Base-by-base conservation (phyloP, 2,797 vertebrate species). In the Poeciliopsis gracilis region DNA sequence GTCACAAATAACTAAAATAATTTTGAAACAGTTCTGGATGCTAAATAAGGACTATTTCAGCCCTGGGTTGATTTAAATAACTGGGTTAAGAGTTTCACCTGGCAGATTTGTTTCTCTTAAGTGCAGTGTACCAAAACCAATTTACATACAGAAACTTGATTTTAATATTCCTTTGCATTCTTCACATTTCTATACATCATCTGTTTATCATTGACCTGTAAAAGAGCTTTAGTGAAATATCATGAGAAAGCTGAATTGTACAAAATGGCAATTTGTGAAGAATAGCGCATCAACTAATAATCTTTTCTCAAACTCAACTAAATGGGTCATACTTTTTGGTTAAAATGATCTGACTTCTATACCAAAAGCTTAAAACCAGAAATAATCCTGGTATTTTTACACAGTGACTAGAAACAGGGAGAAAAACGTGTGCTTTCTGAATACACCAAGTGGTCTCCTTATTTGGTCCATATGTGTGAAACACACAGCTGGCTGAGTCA, bases 401-500 rank as follows among this genome's bases (percentile, higher is more conserved):
- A 38, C 20, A 25, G 63, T 43, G 33, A 46, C 38, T 45, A 30
- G 20, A 73, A 84, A 73, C 16, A 15, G 38, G n/a, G 55, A n/a
- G 72, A 46, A 63, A n/a, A 70, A 75, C 72, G 33, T 63, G 53
- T 77, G 33, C 51, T 71, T 13, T 30, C 59, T 77, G 70, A 73
- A 69, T 66, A 72, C 72, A 69, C 49, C 76, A 86, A 84, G 82
- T 79, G 53, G 41, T 36, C 28, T 81, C 51, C 38, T 76, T 49
- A 71, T 80, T 69, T 47, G 11, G 30, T 49, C 80, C 61, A 33
- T 78, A 76, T 67, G 71, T 85, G 57, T 36, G 57, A 38, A 63
- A 23, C 25, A 72, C 51, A 76, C 72, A 86, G 63, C 38, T 25
- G 23, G 69, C 70, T 83, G 83, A 86, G 75, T 86, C 83, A 75